phyloP scores from a whole-genome alignment of 2,888 invertebrate species.

The Drosophila borborema region DNA sequence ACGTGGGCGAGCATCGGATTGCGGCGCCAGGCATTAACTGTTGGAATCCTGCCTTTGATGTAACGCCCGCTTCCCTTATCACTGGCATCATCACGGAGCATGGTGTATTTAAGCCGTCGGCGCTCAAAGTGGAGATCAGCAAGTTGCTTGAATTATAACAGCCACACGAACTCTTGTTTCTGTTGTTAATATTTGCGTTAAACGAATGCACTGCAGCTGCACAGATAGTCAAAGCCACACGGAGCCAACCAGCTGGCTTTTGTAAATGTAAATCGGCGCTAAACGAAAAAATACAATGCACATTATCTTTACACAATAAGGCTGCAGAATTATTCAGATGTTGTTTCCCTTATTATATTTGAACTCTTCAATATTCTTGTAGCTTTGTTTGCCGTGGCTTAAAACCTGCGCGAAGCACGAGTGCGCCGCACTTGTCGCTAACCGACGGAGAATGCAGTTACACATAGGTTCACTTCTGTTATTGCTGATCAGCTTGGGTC shows the following conservation, averaged over 20 bases:
- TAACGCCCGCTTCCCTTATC: slow-evolving; percentile 96
- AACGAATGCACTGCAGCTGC: slow-evolving; percentile 68
- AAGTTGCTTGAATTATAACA: slow-evolving; percentile 70
- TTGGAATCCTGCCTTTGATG: slow-evolving; percentile 99
- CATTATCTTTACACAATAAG: slow-evolving; percentile 37
- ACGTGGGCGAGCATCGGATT: slow-evolving; percentile 93
- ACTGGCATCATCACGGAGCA: slow-evolving; percentile 97
- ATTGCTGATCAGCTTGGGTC: slow-evolving; percentile 19
- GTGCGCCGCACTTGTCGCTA: slow-evolving; percentile 17
- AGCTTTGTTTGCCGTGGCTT: slow-evolving; percentile 48
- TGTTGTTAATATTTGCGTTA: slow-evolving; percentile 50
- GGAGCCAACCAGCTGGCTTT: slow-evolving; percentile 34
- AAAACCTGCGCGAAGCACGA: slow-evolving; percentile 39
- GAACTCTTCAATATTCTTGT: background rate
- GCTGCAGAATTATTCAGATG: slow-evolving; percentile 22
- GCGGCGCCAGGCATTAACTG: slow-evolving; percentile 95
- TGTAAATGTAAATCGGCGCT: slow-evolving; percentile 46
- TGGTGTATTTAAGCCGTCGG: slow-evolving; percentile 91
- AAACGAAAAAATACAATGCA: slow-evolving; percentile 55
- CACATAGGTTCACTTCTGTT: slow-evolving; percentile 14
- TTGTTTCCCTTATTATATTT: slow-evolving; percentile 25
- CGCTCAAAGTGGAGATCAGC: slow-evolving; percentile 81
- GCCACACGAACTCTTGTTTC: slow-evolving; percentile 26
- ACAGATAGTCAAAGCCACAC: slow-evolving; percentile 11
- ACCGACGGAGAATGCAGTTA: slow-evolving; percentile 35